A percentile compares a stretch with the other conserved stretches of the same genome.
These are phyloP conservation scores for Rhagium mordax DNA, from an alignment of 2,888 invertebrate species.

Conservation along the genomic window DNA sequence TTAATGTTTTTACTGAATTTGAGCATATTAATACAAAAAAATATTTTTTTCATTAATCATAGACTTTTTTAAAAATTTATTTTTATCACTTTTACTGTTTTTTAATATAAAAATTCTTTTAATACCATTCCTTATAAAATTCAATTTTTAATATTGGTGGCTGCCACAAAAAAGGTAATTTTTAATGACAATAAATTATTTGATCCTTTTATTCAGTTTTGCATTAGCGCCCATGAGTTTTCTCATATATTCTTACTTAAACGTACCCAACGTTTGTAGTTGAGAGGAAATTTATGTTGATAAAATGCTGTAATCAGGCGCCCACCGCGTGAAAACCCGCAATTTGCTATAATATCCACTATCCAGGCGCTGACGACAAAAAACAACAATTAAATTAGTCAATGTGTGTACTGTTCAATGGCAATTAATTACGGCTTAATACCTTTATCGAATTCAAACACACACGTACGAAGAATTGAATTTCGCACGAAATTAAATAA, in stretches of 20 bases:
- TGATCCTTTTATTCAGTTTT: not conserved
- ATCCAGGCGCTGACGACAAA: constrained; percentile 3
- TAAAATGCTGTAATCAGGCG: not conserved
- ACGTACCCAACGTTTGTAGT: not conserved
- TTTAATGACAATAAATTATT: not conserved
- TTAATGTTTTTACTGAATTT: no score
- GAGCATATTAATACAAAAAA: no score
- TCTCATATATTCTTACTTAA: not conserved
- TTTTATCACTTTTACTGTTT: no score
- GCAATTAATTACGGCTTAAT: constrained; percentile 25
- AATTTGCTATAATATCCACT: not conserved
- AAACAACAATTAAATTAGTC: constrained; percentile 20
- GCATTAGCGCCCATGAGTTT: not conserved
- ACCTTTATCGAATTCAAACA: constrained; percentile 28
- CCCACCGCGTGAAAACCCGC: not conserved
- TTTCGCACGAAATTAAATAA: constrained; percentile 5
- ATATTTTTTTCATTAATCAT: no score
- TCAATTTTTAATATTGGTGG: no score
- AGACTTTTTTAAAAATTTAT: no score
- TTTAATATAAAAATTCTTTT: no score
- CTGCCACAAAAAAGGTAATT: no score
- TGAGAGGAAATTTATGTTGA: not conserved
- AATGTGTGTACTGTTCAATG: constrained; percentile 5
- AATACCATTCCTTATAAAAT: no score
- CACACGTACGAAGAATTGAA: not conserved